phyloP scores from a whole-genome alignment of 2,888 invertebrate genomes.

The Rapana venosa region DNA sequence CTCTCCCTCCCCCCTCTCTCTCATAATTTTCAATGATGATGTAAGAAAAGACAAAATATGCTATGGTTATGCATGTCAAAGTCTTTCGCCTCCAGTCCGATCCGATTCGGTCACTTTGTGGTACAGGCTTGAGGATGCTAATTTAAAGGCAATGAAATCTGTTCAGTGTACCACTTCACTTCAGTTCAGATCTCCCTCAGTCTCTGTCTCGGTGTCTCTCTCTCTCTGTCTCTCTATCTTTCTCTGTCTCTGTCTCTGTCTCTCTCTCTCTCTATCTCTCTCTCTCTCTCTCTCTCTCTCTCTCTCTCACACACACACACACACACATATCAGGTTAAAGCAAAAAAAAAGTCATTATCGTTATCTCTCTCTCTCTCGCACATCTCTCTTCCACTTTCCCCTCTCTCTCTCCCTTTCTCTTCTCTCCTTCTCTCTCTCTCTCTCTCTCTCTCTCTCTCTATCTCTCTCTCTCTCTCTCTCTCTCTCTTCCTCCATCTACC shows the following conservation, averaged over 20 bases:
- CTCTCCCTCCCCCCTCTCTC: neutral
- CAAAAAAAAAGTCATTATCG: too few species aligned
- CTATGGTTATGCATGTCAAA: too few species aligned
- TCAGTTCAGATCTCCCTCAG: too few species aligned
- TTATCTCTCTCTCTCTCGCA: neutral
- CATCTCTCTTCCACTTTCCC: neutral
- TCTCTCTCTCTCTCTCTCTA: neutral
- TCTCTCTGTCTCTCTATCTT: neutral
- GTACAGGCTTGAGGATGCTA: too few species aligned
- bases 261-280: neutral
- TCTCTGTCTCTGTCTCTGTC: neutral
- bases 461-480: constrained; percentile 13
- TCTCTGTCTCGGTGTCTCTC: neutral
- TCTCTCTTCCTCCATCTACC: too few species aligned
- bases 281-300: neutral
- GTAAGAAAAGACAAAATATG: too few species aligned
- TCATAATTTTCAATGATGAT: too few species aligned
- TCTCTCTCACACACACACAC: neutral
- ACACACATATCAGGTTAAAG: too few species aligned
- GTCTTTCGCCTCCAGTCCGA: neutral
- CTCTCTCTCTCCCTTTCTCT: neutral
- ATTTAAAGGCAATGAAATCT: too few species aligned
- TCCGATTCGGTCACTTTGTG: neutral
- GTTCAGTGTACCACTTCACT: too few species aligned
- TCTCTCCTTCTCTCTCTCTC: neutral